Conservation (phyloP, 2,113 vertebrate genomes). For the Noctilio leporinus region DNA sequence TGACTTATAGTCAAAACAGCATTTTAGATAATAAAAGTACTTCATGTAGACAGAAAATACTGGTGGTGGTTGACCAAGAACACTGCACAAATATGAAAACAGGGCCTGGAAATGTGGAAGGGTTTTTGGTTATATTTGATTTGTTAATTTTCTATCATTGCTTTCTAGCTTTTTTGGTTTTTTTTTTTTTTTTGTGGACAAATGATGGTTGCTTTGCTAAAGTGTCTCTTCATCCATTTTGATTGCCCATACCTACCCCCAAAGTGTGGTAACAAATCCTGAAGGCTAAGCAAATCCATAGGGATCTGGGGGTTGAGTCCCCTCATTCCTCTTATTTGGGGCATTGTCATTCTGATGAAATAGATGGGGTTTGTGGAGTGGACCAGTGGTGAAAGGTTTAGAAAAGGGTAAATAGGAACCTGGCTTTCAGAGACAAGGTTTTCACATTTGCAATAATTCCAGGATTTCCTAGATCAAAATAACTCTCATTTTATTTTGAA, state of each 20-base stretch:
- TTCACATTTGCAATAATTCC: not conserved
- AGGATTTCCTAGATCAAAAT: slow-evolving; percentile 17
- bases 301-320: not conserved
- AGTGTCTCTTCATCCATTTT: slow-evolving; percentile 27
- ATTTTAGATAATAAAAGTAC: slow-evolving; percentile 27
- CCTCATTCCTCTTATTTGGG: not conserved
- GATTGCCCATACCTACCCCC: not conserved
- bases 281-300: not conserved
- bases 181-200: slow-evolving; percentile 48
- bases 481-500: slow-evolving; percentile 30
- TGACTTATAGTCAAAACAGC: slow-evolving; percentile 33
- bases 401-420: not conserved
- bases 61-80: slow-evolving; percentile 12
- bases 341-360: not conserved
- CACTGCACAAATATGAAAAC: not conserved
- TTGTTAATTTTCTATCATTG: slow-evolving; percentile 52
- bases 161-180: too few species aligned
- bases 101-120: slow-evolving; percentile 36
- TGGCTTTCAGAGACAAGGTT: not conserved
- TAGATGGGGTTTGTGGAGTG: not conserved
- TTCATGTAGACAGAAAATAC: slow-evolving; percentile 6
- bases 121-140: slow-evolving; percentile 44
- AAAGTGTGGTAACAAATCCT: not conserved
- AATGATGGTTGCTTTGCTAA: slow-evolving; percentile 51
- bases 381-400: not conserved